These are phyloP conservation scores for Imbricaverruca yamaguchii DNA, from an alignment of 2,888 invertebrate species.

Conservation along the genomic window DNA sequence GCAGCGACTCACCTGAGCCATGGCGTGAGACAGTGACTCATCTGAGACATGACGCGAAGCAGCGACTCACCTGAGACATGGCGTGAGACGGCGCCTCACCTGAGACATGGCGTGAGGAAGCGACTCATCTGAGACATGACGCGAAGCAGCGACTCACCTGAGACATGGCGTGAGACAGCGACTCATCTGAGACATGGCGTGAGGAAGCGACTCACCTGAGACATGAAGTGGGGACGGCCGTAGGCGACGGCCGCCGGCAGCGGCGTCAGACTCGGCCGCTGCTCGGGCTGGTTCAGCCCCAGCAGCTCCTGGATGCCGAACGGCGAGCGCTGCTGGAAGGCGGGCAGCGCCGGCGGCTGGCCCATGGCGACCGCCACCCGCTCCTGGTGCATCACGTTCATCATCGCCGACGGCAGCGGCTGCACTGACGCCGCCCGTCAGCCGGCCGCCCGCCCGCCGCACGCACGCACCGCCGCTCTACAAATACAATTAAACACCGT, in stretches of 20 bases:
- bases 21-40: too few relatives aligned
- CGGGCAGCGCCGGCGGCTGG: not conserved
- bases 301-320: conserved; percentile 84
- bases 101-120: too few relatives aligned
- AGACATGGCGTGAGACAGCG: too few relatives aligned
- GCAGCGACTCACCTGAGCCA: too few relatives aligned
- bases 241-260: not conserved
- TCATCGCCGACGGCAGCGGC: not conserved
- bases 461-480: conserved; percentile 5
- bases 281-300: conserved; percentile 50
- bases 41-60: too few relatives aligned
- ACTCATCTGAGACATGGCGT: too few relatives aligned
- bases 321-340: conserved; percentile 43
- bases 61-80: too few relatives aligned
- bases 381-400: not conserved
- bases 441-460: not conserved
- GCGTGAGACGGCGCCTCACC: too few relatives aligned
- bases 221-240: conserved; percentile 9
- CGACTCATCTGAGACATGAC: conserved; percentile 6
- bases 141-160: too few relatives aligned
- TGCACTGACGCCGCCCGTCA: not conserved
- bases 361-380: not conserved
- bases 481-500: conserved; percentile 8
- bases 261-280: not conserved
- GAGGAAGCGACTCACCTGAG: not conserved